Conservation (phyloP, 2,888 invertebrate genomes). For the Dugesia japonica region DNA sequence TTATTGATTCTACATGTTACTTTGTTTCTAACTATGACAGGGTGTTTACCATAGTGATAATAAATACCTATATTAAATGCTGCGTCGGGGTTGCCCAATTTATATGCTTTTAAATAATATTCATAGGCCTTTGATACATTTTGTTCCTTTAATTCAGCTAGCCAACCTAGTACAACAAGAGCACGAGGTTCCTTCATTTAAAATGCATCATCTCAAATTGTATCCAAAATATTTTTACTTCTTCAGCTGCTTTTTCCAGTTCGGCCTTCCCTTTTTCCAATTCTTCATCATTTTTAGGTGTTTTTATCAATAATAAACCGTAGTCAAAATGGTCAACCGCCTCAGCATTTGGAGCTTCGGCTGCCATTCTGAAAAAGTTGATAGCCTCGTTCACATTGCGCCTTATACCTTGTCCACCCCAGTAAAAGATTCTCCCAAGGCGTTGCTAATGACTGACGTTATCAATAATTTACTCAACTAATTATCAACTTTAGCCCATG, state of each 20-base stretch:
- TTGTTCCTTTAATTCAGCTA: slow-evolving; percentile 39
- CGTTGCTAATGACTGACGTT: neutral
- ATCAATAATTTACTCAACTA: neutral
- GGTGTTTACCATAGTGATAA: slow-evolving; percentile 39
- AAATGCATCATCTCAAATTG: neutral
- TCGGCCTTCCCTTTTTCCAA: neutral
- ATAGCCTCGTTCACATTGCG: slow-evolving; percentile 1
- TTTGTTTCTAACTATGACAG: slow-evolving; percentile 38
- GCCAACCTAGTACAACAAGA: slow-evolving; percentile 44
- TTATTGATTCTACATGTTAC: slow-evolving; percentile 37
- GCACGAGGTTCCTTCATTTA: slow-evolving; percentile 38
- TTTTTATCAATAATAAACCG: slow-evolving; percentile 5
- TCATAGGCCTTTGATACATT: slow-evolving; percentile 40
- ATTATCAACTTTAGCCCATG: slow-evolving; percentile 42
- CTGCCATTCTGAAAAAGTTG: neutral
- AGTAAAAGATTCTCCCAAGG: neutral
- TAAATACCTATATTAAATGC: slow-evolving; percentile 43
- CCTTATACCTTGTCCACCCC: slow-evolving; percentile 22
- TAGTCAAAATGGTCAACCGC: neutral
- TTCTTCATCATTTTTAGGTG: neutral
- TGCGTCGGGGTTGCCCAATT: slow-evolving; percentile 40
- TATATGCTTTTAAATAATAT: slow-evolving; percentile 39
- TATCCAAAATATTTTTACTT: neutral
- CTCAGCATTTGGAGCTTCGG: slow-evolving; percentile 8
- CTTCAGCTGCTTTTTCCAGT: neutral